Evolutionary conservation across 2,888 invertebrate species (phyloP).

Genomic region (Parapristionchus giblindavisi): DNA sequence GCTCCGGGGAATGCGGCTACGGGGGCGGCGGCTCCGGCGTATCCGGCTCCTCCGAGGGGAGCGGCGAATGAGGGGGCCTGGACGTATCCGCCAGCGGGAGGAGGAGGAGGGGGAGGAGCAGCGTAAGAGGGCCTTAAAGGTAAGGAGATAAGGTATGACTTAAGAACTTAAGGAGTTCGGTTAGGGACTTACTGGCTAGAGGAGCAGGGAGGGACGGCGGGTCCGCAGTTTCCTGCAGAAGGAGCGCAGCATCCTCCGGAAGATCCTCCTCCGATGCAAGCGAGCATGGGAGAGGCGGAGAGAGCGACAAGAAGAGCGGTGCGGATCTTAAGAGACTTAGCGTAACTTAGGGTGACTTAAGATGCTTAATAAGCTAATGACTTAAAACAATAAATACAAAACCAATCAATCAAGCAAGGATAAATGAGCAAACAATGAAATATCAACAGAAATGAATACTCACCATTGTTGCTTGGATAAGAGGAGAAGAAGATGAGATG

Average conservation of each 20-base stretch:
- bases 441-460: slow-evolving; percentile 20
- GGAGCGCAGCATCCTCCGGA: slow-evolving; percentile 22
- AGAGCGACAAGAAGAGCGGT: slow-evolving; percentile 41
- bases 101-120: neutral
- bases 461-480: slow-evolving; percentile 17
- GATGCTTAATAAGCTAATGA: neutral
- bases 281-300: slow-evolving; percentile 42
- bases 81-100: slow-evolving; percentile 22
- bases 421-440: neutral
- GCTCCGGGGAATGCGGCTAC: slow-evolving; percentile 23
- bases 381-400: neutral
- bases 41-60: slow-evolving; percentile 14
- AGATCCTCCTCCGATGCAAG: slow-evolving; percentile 39
- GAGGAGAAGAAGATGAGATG: slow-evolving; percentile 1
- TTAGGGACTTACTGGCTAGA: neutral
- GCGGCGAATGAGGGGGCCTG: slow-evolving; percentile 8
- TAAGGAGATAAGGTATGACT: neutral
- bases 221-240: neutral
- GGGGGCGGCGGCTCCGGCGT: slow-evolving; percentile 21
- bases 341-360: neutral
- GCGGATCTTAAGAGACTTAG: slow-evolving; percentile 9
- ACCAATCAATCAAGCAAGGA: neutral
- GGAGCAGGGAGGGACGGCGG: slow-evolving; percentile 34
- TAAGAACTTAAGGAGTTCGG: neutral
- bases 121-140: neutral